Conservation (phyloP, 2,797 vertebrate genomes). For the Spondyliosoma cantharus region DNA sequence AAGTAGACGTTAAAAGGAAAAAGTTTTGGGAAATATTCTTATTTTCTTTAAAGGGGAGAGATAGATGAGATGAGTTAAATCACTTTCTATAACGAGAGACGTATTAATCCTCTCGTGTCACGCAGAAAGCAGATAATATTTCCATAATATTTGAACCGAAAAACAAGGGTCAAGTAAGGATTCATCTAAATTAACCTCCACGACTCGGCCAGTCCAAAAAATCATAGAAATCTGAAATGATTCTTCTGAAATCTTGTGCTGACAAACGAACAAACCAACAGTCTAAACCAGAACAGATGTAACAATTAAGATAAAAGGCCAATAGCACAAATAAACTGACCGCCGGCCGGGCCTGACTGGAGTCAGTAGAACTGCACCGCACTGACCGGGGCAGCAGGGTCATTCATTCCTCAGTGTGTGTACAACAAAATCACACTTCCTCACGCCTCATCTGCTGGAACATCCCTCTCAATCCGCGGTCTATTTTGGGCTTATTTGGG, state of each 20-base stretch:
- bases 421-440: conserved; percentile 48
- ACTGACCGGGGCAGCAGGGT: conserved; percentile 28
- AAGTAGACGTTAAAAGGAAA: background rate
- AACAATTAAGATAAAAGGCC: background rate
- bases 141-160: background rate
- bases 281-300: background rate
- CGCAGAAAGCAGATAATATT: background rate
- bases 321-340: background rate
- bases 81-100: background rate
- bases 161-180: background rate
- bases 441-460: conserved; percentile 64
- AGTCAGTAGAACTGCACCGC: background rate
- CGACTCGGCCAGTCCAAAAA: background rate
- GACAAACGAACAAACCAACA: background rate
- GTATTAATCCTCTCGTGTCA: background rate
- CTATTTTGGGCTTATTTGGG: conserved; percentile 66
- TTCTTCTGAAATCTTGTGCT: background rate
- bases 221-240: background rate
- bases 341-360: background rate
- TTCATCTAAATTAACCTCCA: background rate
- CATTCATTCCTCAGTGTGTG: conserved; percentile 40
- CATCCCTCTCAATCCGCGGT: conserved; percentile 46
- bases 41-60: background rate
- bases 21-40: background rate
- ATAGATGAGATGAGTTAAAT: background rate